Evolutionary conservation across 2,888 invertebrate genomes (phyloP).

Genomic region (Odontocerum albicorne): DNA sequence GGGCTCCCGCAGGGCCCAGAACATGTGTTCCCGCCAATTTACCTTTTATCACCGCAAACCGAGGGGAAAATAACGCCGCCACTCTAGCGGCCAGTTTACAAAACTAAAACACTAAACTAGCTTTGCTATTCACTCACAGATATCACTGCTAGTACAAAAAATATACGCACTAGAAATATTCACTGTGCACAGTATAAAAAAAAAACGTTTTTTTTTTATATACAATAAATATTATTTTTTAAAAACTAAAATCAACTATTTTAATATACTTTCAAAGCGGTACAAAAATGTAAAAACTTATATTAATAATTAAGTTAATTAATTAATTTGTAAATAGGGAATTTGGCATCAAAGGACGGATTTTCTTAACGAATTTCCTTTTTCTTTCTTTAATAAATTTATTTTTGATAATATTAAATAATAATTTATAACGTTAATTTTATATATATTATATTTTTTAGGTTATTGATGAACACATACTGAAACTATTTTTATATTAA

Average conservation of each 20-base stretch:
- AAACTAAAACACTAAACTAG: conserved; percentile 3
- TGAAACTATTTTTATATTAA: conserved; percentile 16
- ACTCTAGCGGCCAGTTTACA: conserved; percentile 3
- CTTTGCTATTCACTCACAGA: conserved; percentile 7
- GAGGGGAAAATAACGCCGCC: conserved; percentile 4
- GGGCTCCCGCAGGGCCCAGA: conserved; percentile 61
- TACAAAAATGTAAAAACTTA: conserved; percentile 29
- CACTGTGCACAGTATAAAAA: conserved; percentile 1
- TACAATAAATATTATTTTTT: background rate
- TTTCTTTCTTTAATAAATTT: conserved; percentile 9
- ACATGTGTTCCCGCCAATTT: conserved; percentile 67
- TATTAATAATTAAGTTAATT: conserved; percentile 14
- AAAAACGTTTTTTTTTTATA: background rate
- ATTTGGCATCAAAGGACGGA: conserved; percentile 32
- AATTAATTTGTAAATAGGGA: conserved; percentile 18
- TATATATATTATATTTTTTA: conserved; percentile 24
- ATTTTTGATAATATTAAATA: conserved; percentile 11
- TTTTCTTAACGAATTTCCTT: conserved; percentile 10
- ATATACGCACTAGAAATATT: background rate
- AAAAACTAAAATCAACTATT: background rate
- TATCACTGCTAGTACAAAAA: conserved; percentile 1
- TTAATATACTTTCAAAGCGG: conserved; percentile 10
- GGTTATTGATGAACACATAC: conserved; percentile 36
- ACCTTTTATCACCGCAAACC: conserved; percentile 45
- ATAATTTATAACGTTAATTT: background rate